These are phyloP conservation scores for Leptinotarsa defecta DNA, from an alignment of 1,140 invertebrate genomes.

Conservation along the genomic window DNA sequence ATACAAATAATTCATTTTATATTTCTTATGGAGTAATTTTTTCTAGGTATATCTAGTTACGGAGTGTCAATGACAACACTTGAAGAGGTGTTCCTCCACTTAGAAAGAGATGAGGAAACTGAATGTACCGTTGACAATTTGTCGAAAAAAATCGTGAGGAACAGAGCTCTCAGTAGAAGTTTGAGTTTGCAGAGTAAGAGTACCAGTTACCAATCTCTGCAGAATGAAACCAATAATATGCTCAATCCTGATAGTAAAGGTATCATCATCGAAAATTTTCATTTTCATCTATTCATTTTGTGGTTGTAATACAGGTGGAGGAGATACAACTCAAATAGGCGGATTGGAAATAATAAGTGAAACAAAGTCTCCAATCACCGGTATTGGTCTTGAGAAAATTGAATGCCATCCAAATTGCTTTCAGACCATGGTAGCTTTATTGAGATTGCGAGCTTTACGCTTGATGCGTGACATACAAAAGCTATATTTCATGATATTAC, in stretches of 20 bases:
- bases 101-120: slow-evolving; percentile 72
- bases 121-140: slow-evolving; percentile 69
- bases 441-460: slow-evolving; percentile 61
- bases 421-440: slow-evolving; percentile 61
- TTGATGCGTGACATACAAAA: slow-evolving; percentile 65
- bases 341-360: slow-evolving; percentile 50
- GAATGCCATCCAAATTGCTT: slow-evolving; percentile 60
- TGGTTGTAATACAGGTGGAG: slow-evolving; percentile 29
- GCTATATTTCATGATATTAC: slow-evolving; percentile 64
- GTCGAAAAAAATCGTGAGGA: slow-evolving; percentile 73
- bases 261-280: neutral
- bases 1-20: too few relatives aligned
- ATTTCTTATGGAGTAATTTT: neutral
- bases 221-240: slow-evolving; percentile 63
- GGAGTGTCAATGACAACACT: slow-evolving; percentile 93
- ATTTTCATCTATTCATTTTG: neutral
- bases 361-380: slow-evolving; percentile 49
- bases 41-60: slow-evolving; percentile 79
- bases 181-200: slow-evolving; percentile 73
- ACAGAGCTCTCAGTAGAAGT: slow-evolving; percentile 70
- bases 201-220: slow-evolving; percentile 72
- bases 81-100: slow-evolving; percentile 83
- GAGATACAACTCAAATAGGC: slow-evolving; percentile 42
- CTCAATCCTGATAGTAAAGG: slow-evolving; percentile 40
- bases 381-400: slow-evolving; percentile 62